Conservation (phyloP, 1,140 invertebrate genomes). For the Eubasilissa regina region DNA sequence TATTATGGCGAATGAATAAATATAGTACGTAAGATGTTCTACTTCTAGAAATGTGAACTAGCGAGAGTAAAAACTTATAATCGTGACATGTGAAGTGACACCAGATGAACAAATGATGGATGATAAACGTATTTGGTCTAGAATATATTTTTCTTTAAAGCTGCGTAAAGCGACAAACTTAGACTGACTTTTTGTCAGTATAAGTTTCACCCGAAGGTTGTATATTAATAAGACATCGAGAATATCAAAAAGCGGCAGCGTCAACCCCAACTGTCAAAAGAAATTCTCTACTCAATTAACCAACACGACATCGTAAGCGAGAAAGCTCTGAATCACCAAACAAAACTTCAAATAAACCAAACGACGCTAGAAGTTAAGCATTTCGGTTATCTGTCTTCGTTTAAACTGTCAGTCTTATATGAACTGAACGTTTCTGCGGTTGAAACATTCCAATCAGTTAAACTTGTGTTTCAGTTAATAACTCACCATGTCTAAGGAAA, state of each 20-base stretch:
- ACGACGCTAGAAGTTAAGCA: conserved; percentile 10
- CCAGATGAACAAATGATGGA: too few species aligned
- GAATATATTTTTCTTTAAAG: too few species aligned
- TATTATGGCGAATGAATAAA: too few species aligned
- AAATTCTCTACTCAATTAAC: not conserved
- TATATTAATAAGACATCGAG: too few species aligned
- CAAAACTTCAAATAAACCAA: conserved; percentile 10
- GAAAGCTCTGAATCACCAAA: not conserved
- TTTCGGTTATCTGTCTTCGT: conserved; percentile 27
- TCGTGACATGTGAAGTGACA: too few species aligned
- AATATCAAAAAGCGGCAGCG: not conserved
- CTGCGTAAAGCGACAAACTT: too few species aligned
- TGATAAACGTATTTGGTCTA: too few species aligned
- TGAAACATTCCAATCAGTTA: conserved; percentile 27
- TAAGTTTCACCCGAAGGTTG: too few species aligned
- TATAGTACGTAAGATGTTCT: too few species aligned
- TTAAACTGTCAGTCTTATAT: conserved; percentile 12
- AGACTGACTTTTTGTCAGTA: too few species aligned
- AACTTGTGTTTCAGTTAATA: conserved; percentile 25
- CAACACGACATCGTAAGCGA: not conserved
- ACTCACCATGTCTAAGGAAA: not conserved
- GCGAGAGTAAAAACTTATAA: too few species aligned
- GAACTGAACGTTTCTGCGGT: conserved; percentile 21
- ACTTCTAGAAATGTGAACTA: too few species aligned
- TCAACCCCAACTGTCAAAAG: not conserved